Conservation (phyloP, 53 echinoderm and acorn worm genomes). For the Arbacia lixula region DNA sequence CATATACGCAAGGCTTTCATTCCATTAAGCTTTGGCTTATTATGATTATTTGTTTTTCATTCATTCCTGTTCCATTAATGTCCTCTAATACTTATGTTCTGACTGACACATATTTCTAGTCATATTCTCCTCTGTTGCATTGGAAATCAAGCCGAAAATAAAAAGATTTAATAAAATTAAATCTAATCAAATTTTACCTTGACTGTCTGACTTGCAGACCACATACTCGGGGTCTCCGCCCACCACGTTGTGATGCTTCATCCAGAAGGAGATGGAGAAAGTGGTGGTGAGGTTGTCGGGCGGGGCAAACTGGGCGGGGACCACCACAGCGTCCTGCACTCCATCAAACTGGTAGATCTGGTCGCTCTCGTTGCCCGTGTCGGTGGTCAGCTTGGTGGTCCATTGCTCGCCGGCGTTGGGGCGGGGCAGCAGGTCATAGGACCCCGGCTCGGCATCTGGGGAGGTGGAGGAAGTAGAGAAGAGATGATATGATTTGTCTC, state of each 20-base stretch:
- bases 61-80: too few relatives aligned
- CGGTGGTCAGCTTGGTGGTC: conserved; percentile 86
- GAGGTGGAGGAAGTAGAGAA: neutral
- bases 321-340: conserved; percentile 71
- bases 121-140: too few relatives aligned
- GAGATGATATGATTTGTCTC: too few relatives aligned
- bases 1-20: too few relatives aligned
- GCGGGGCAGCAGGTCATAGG: conserved; percentile 82
- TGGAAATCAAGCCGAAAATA: too few relatives aligned
- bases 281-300: conserved; percentile 83
- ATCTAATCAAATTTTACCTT: conserved; percentile 79
- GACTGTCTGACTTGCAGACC: conserved; percentile 86
- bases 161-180: too few relatives aligned
- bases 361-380: conserved; percentile 97
- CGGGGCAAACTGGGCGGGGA: conserved; percentile 81
- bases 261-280: conserved; percentile 94
- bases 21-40: too few relatives aligned
- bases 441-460: conserved; percentile 79
- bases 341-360: conserved; percentile 97
- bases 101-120: too few relatives aligned
- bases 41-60: too few relatives aligned
- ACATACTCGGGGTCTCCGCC: conserved; percentile 89
- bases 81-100: too few relatives aligned
- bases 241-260: conserved; percentile 79
- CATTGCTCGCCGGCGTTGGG: conserved; percentile 84